Evolutionary conservation across 1,140 invertebrate genomes (phyloP).

Genomic region (Drosophila saltans): DNA sequence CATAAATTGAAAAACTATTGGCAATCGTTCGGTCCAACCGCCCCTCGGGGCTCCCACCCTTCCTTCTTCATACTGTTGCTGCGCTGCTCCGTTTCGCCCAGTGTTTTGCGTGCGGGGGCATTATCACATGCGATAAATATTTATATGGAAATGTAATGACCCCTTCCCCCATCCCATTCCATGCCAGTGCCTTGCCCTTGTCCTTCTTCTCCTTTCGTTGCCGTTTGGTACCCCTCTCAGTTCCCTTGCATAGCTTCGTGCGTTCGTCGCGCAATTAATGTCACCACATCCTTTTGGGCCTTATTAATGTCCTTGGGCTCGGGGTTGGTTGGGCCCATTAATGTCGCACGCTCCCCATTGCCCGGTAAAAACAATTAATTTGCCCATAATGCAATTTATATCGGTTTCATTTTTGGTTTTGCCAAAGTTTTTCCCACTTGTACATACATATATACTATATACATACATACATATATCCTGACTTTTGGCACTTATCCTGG

Average conservation of each 20-base stretch:
- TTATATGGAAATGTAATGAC: constrained; percentile 81
- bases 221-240: not conserved
- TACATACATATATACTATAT: too few relatives aligned
- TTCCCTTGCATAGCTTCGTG: not conserved
- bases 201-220: not conserved
- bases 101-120: constrained; percentile 29
- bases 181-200: not conserved
- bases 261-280: constrained; percentile 72
- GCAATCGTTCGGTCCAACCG: constrained; percentile 12
- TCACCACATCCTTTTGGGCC: constrained; percentile 79
- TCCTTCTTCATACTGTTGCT: too few relatives aligned
- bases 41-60: too few relatives aligned
- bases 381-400: constrained; percentile 80
- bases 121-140: constrained; percentile 80
- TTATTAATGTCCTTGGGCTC: constrained; percentile 76
- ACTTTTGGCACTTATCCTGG: not conserved
- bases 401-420: constrained; percentile 58
- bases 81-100: too few relatives aligned
- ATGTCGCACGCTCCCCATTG: constrained; percentile 35
- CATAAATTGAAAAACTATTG: constrained; percentile 80
- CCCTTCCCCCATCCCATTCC: not conserved
- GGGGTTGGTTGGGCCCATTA: constrained; percentile 55
- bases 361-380: constrained; percentile 80
- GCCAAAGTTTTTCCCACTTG: constrained; percentile 11
- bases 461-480: not conserved